These are phyloP conservation scores for Propithecus perrieri DNA, from an alignment of 2,797 vertebrate genomes.

Conservation along the genomic window DNA sequence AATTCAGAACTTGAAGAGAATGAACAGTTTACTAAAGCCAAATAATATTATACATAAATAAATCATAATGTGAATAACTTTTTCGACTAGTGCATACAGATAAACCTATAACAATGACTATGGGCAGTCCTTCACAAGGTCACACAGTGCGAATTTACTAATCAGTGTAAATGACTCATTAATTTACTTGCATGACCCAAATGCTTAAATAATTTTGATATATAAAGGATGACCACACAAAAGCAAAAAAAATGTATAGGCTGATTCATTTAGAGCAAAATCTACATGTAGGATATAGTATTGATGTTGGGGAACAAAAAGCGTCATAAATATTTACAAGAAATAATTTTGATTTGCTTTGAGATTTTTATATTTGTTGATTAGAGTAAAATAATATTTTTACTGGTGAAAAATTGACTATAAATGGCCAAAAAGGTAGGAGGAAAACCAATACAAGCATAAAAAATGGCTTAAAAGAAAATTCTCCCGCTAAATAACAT, in stretches of 20 bases:
- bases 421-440: not conserved
- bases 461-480: constrained; percentile 8
- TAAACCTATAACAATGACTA: not conserved
- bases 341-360: constrained; percentile 26
- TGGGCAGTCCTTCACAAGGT: not conserved
- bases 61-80: not conserved
- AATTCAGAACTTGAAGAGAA: not conserved
- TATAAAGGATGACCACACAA: not conserved
- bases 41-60: not conserved
- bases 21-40: not conserved
- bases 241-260: not conserved
- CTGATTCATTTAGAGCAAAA: not conserved
- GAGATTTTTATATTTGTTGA: not conserved
- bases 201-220: not conserved
- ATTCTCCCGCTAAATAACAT: not conserved
- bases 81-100: not conserved
- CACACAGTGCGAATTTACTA: not conserved
- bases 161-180: not conserved
- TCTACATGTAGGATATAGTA: not conserved
- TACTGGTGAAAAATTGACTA: not conserved
- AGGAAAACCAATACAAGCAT: not conserved
- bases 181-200: not conserved
- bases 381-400: not conserved
- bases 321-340: not conserved
- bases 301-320: not conserved